phyloP scores from a whole-genome alignment of 1,140 invertebrate genomes.

The Apis cerana region DNA sequence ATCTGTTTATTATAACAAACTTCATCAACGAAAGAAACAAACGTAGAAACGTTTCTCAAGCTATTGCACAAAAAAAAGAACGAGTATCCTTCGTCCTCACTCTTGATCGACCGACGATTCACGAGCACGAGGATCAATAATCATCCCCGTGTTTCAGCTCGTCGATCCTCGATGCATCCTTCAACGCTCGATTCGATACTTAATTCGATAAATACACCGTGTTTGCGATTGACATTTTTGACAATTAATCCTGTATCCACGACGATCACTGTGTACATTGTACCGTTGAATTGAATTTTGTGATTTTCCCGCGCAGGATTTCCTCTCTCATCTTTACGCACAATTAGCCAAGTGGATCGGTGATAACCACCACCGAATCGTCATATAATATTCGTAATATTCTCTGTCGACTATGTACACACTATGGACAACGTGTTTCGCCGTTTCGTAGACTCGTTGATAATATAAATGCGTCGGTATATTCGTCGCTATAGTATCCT shows the following conservation, averaged over 20 bases:
- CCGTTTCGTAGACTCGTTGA: constrained; percentile 52
- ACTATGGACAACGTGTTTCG: constrained; percentile 64
- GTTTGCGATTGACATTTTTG: constrained; percentile 50
- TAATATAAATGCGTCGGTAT: constrained; percentile 66
- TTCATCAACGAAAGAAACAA: constrained; percentile 38
- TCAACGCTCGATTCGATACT: constrained; percentile 21
- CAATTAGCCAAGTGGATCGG: constrained; percentile 22
- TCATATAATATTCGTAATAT: constrained; percentile 56
- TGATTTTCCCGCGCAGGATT: neutral
- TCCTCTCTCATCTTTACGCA: neutral
- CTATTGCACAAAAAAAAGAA: constrained; percentile 63
- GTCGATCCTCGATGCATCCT: constrained; percentile 16
- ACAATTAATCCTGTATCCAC: neutral
- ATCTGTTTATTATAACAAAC: constrained; percentile 24
- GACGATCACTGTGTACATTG: constrained; percentile 3
- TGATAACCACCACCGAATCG: neutral
- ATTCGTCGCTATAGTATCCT: constrained; percentile 62
- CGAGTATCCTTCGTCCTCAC: constrained; percentile 37
- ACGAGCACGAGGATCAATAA: neutral
- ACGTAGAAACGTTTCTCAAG: constrained; percentile 42
- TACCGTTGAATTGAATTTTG: neutral
- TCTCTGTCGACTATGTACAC: constrained; percentile 62
- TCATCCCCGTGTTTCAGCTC: constrained; percentile 7
- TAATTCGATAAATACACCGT: constrained; percentile 54
- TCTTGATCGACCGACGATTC: constrained; percentile 12